Base-by-base conservation (phyloP, 2,888 invertebrate species). In the Eupithecia insigniata region DNA sequence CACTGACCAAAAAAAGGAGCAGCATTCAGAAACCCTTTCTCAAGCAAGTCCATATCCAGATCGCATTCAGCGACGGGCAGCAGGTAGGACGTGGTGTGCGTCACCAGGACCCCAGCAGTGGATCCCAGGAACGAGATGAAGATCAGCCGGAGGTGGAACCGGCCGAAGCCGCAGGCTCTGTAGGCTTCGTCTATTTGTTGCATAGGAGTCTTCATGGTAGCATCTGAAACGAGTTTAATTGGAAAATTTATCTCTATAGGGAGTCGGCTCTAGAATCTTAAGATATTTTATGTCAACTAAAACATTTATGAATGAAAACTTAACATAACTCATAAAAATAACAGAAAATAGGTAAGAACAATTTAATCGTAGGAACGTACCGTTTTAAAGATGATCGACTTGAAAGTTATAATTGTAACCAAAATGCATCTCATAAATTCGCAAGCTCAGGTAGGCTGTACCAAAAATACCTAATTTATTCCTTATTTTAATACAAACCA, bases 1-100 rank as follows among this genome's bases (percentile, higher is more conserved):
- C 28, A 62, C 30, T 16, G 5, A 70, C 92, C 92, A 51, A 86
- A 71, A 83, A 84, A 91, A 8, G 91, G 87, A 58, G 85, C 84
- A 1, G 89, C 90, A 70, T 85, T 91, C 46, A 92, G 69, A 16
- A 91, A 36, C 4, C 91, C 91, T 71, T 91, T 91, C 30, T 89
- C 82, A n/a, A 86, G 60, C 4, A 92, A 75, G 69, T 85, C 81
- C 91, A 92, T 91, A 2, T 86, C 75, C 8, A 92, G 76, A 61
- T 92, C 91, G 36, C 92, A 92, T 76, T 92, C 91, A 0, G 91
- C 91, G 3, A 81, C 82, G 0, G 91, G 89, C 28, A 91, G 78
- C 2, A 92, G 74, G 39, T 85, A 92, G 0, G 92, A 84, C 0
- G 88, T 86, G 3, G 85, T 84, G 34, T 81, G 83, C 0, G 86